Evolutionary conservation across 2,797 vertebrate species (phyloP).

Genomic region (Poliocrania exsul): DNA sequence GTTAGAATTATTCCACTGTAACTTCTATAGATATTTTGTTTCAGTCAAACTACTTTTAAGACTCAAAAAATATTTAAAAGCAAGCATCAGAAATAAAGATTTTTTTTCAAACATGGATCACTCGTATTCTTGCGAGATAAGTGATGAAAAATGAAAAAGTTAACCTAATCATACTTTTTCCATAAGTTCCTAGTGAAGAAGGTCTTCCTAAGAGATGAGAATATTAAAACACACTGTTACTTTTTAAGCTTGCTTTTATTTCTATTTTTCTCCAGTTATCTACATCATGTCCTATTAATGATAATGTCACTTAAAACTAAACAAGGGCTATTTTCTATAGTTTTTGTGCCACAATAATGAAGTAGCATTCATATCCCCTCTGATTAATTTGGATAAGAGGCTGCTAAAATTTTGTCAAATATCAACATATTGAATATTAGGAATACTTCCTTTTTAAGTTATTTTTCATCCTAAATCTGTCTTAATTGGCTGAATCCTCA

Average conservation of each 20-base stretch:
- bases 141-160: conserved; percentile 42
- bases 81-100: not conserved
- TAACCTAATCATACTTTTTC: conserved; percentile 45
- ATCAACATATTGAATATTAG: not conserved
- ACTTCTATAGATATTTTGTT: not conserved
- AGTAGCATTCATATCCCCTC: not conserved
- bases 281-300: not conserved
- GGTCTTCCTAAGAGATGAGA: not conserved
- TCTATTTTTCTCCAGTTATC: not conserved
- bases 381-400: not conserved
- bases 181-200: not conserved
- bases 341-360: not conserved
- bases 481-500: not conserved
- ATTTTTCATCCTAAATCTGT: not conserved
- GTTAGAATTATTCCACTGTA: not conserved
- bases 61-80: not conserved
- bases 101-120: not conserved
- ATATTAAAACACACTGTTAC: not conserved
- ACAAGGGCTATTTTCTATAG: not conserved
- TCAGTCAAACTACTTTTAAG: not conserved
- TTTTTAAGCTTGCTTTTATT: not conserved
- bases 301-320: not conserved
- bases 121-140: not conserved
- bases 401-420: not conserved
- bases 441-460: not conserved